Base-by-base conservation (phyloP, 2,113 vertebrate species). In the Melanerpes aurifrons region DNA sequence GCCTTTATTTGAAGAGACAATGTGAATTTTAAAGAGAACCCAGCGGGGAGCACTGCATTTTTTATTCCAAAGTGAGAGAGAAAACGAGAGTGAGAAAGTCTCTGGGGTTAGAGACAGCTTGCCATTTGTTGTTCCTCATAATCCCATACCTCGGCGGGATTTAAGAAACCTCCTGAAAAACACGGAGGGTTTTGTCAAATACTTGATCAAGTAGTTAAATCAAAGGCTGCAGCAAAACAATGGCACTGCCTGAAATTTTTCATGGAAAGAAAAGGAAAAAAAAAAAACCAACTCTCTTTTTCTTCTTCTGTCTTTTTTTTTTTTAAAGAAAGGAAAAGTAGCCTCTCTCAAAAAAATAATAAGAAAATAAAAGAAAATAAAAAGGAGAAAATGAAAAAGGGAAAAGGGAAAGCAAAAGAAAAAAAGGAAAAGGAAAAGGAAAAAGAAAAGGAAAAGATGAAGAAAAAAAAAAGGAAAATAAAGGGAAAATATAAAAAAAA, bases 1-100 rank as follows among this genome's bases (percentile, higher is more conserved):
- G 95, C 92, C 79, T 97, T 97, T 96, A 95, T 96, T 95, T 94
- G 89, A 93, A 87, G 93, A 95, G 97, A 96, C 96, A 95, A 97
- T 97, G 97, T 92, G 95, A 93, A 96, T 97, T 96, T 97, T 96
- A 96, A 96, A 96, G 95, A 94, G 95, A 94, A 90, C 96, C 69
- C 96, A 96, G 95, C 96, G 89, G 96, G 96, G 94, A 91, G 93
- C 88, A 63, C 74, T 89, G 90, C 95, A 93, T 96, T 97, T 97
- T 95, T 96, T 95, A 97, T 96, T 96, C 96, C 91, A 94, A 94
- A 96, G 94, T 57, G 93, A 96, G 95, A 93, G 94, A 94, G 93
- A 96, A 96, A 97, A 94, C 56, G 82, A 93, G 94, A 92, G 92
- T 91, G 88, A 95, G 93, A 92, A 94, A 92, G 89, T 94, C 89